These are phyloP conservation scores for Graphium colonna DNA, from an alignment of 2,888 invertebrate species.

Conservation along the genomic window DNA sequence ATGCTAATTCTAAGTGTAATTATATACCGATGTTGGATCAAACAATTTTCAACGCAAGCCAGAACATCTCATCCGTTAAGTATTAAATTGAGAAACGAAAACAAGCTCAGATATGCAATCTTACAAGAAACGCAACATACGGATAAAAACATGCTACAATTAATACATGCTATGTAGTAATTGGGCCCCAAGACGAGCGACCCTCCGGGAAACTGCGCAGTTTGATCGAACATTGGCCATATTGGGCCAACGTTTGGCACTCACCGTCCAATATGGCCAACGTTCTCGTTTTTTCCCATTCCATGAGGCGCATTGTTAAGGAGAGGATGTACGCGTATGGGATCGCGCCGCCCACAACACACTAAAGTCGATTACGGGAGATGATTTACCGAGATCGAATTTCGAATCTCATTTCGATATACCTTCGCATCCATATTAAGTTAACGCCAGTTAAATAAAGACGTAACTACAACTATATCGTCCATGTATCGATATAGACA, in stretches of 20 bases:
- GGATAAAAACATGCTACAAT: not conserved
- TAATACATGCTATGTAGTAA: constrained; percentile 7
- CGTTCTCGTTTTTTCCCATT: constrained; percentile 30
- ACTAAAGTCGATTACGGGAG: constrained; percentile 75
- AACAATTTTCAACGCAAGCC: constrained; percentile 67
- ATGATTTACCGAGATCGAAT: constrained; percentile 78
- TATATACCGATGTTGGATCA: constrained; percentile 47
- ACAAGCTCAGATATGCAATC: not conserved
- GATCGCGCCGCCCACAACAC: constrained; percentile 70
- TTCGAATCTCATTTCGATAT: constrained; percentile 65
- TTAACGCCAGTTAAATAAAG: constrained; percentile 38
- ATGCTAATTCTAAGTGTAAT: constrained; percentile 73
- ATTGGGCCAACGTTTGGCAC: constrained; percentile 5
- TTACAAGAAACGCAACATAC: not conserved
- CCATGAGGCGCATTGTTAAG: constrained; percentile 53
- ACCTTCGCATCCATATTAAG: constrained; percentile 53
- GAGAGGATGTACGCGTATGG: constrained; percentile 69
- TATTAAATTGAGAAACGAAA: constrained; percentile 37
- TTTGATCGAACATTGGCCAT: constrained; percentile 17
- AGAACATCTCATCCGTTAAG: constrained; percentile 59
- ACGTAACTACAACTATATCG: constrained; percentile 11
- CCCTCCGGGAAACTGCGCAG: constrained; percentile 58
- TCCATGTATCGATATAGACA: not conserved
- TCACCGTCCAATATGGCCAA: too few species aligned
- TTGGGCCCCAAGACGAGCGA: constrained; percentile 66